Evolutionary conservation across 2,113 vertebrate genomes (phyloP).

Genomic region (Fulmarus glacialis): DNA sequence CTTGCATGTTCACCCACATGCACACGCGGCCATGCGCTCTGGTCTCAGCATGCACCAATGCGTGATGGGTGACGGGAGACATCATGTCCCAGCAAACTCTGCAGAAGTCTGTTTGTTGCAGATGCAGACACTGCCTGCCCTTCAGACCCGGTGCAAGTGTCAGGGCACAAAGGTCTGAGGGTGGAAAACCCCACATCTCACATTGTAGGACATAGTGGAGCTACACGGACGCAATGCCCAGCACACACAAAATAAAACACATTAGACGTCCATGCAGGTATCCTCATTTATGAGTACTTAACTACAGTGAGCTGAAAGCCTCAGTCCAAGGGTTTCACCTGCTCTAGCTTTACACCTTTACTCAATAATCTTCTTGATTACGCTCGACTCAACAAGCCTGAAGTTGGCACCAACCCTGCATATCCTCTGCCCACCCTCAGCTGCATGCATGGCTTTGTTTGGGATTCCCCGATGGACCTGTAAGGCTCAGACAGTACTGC

Average conservation of each 20-base stretch:
- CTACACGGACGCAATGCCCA: background rate
- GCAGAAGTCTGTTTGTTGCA: rapidly evolving
- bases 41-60: background rate
- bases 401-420: background rate
- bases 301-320: background rate
- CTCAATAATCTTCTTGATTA: rapidly evolving
- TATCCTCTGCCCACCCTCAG: background rate
- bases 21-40: rapidly evolving
- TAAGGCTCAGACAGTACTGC: background rate
- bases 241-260: background rate
- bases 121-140: background rate
- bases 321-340: background rate
- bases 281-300: background rate
- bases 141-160: too few relatives aligned
- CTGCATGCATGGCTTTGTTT: background rate
- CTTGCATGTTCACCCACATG: rapidly evolving
- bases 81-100: background rate
- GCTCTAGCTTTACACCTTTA: background rate
- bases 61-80: background rate
- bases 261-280: background rate
- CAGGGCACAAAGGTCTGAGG: background rate
- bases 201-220: background rate
- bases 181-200: background rate
- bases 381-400: background rate
- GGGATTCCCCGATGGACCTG: background rate